A percentile compares a stretch with the other conserved stretches of the same genome.
These are phyloP conservation scores for Trogon surrucura DNA, from an alignment of 2,113 vertebrate species.

Conservation along the genomic window DNA sequence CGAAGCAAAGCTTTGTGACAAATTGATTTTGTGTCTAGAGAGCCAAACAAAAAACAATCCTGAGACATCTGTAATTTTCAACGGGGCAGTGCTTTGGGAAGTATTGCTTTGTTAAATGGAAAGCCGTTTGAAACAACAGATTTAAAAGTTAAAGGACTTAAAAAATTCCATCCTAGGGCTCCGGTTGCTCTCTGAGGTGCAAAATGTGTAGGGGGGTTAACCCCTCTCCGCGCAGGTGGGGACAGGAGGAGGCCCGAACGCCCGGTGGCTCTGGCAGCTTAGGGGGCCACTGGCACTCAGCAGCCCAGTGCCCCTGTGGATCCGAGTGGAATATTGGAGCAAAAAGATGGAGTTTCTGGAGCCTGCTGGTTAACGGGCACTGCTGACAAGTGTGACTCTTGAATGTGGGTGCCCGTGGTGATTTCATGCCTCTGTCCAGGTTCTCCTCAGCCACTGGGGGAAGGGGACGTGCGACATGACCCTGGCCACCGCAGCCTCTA, in stretches of 20 bases:
- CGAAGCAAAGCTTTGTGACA: not conserved
- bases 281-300: fast-evolving
- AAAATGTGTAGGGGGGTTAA: fast-evolving
- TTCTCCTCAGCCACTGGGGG: not conserved
- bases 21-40: not conserved
- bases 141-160: not conserved
- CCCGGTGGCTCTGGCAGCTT: not conserved
- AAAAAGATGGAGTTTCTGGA: not conserved
- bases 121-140: not conserved
- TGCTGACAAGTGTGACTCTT: not conserved
- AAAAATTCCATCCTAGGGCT: not conserved
- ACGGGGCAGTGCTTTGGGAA: not conserved
- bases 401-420: not conserved
- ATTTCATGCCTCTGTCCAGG: not conserved
- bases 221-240: not conserved
- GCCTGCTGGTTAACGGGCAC: not conserved
- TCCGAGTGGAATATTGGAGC: fast-evolving
- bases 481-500: not conserved
- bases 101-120: not conserved
- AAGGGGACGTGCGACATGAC: not conserved
- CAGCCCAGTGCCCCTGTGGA: not conserved
- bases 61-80: not conserved
- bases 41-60: not conserved
- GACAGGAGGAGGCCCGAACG: not conserved
- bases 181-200: not conserved